Evolutionary conservation across 2,888 invertebrate species (phyloP), one percentile per base, ranked within the genome.

Genomic region (Lumbricus terrestris): DNA sequence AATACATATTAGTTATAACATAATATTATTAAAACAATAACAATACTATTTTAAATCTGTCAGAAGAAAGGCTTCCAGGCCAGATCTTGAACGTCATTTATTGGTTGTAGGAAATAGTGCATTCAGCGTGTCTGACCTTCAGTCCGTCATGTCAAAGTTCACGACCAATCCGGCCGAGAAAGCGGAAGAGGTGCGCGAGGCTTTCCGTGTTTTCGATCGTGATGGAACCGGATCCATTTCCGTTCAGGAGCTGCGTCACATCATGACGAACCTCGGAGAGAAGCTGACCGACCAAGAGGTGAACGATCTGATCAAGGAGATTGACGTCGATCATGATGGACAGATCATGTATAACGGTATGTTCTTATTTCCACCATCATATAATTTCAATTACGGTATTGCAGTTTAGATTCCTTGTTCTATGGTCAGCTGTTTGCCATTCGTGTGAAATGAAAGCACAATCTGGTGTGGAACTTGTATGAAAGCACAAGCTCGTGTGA

Each of bases 111-210:
- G 95, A 95, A 92, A 92, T 40, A 99, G 98, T 95, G 98, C 98
- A 95, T 99, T 99, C 96, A 99, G 99, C 96, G 98, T 99, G 96
- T 98, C 98, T 94, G 99, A 99, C 96, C 99, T 99, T 96, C 97
- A 99, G 95, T 98, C 99, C 95, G 99, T 99, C 98, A 99, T 99
- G 98, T 98, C 99, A 99, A 96, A 98, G 99, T 98, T 98, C 40
- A n/a, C 42, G 2, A 89, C 98, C 96, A 98, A 99, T 96, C 98
- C 98, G 93, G 47, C 88, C 33, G 98, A 99, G 96, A 94, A 98
- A 95, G 98, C 98, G 96, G 98, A 98, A 96, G 99, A 99, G 96
- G 98, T 99, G 96, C 97, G 98, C 95, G 99, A 99, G 96, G 99
- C 99, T 93, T 98, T 99, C 97, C 97, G 98, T 96, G 98, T 95